These are phyloP conservation scores for Chaetura pelagica DNA, from an alignment of 2,113 vertebrate genomes.

Conservation along the genomic window DNA sequence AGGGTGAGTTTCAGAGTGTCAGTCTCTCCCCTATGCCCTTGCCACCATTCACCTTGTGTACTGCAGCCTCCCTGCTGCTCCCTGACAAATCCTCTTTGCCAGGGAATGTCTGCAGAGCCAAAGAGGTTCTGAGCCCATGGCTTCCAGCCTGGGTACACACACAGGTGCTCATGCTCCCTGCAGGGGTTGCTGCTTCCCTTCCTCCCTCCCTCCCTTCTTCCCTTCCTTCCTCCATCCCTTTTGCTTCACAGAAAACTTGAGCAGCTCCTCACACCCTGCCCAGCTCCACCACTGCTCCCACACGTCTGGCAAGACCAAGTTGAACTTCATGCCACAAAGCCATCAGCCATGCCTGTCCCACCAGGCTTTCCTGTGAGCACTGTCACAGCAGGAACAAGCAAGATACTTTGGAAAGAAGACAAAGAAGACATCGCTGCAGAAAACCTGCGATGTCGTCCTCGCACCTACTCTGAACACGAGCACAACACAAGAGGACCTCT, in stretches of 20 bases:
- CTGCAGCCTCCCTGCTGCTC: neutral
- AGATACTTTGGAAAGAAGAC: neutral
- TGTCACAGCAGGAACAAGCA: neutral
- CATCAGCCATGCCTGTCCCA: neutral
- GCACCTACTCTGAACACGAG: accelerated
- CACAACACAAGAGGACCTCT: neutral
- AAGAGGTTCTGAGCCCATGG: neutral
- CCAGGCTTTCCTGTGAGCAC: neutral
- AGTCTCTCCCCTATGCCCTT: neutral
- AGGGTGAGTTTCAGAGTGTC: neutral
- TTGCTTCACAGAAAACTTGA: neutral
- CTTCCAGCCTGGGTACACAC: neutral
- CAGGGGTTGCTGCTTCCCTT: neutral
- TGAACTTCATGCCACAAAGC: neutral
- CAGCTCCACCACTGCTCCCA: neutral
- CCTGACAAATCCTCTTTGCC: neutral
- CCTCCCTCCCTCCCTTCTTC: neutral
- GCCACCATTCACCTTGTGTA: neutral
- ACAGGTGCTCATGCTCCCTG: too few species aligned
- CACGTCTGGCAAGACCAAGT: accelerated
- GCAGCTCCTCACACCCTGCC: neutral
- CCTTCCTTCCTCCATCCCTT: neutral
- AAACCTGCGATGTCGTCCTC: neutral
- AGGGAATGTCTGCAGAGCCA: neutral
- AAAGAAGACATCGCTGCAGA: neutral